Percentiles rank a stretch among this genome's conserved stretches.
These are phyloP conservation scores for Meiosimyza platycephala DNA, from an alignment of 2,888 invertebrate species.

Conservation along the genomic window DNA sequence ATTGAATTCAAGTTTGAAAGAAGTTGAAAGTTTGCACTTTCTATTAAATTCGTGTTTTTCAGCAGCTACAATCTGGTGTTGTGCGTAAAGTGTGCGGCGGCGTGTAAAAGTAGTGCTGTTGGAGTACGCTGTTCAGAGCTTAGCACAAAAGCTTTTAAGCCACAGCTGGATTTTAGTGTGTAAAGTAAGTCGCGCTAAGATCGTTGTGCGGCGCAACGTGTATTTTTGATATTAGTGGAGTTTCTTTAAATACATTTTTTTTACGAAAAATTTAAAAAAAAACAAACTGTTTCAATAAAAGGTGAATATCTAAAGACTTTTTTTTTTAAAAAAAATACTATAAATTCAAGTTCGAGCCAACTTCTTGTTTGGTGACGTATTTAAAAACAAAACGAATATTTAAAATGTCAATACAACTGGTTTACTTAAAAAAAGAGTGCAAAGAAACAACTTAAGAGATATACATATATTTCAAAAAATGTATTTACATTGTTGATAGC, in stretches of 20 bases:
- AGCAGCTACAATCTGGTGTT: background rate
- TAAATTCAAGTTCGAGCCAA: no score
- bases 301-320: no score
- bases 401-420: no score
- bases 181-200: constrained; percentile 19
- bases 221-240: background rate
- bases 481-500: no score
- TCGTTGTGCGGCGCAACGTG: constrained; percentile 17
- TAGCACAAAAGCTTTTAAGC: constrained; percentile 12
- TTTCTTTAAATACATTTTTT: background rate
- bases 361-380: no score
- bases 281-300: no score
- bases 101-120: background rate
- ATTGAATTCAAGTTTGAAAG: constrained; percentile 18
- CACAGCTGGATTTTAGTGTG: constrained; percentile 14
- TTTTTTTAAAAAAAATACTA: no score
- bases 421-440: no score
- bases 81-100: constrained; percentile 1
- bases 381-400: no score
- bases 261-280: no score
- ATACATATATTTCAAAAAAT: no score
- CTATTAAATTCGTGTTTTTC: background rate
- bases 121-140: background rate
- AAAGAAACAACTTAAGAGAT: no score
- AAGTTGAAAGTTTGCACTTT: constrained; percentile 9